Base-by-base conservation (phyloP, 1,140 invertebrate species). In the Papilio polyxenes region DNA sequence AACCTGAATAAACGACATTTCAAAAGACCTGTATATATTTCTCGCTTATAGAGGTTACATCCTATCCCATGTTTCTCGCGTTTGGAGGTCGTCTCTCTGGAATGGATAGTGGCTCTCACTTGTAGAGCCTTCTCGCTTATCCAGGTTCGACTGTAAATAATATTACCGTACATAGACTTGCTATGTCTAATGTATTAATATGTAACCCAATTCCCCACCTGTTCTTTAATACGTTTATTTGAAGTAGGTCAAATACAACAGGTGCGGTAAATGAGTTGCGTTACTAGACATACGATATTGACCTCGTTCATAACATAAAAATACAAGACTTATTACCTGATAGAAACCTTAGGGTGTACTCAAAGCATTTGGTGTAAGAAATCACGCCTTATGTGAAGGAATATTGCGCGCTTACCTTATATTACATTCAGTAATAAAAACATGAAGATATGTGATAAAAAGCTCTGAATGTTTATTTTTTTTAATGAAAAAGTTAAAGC, bases 231-330 rank as follows among this genome's bases (percentile, higher is more conserved):
- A 75, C 44, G 2, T 15, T 13, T 17, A 20, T 75, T 1, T 31
- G 49, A 77, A 51, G 75, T 77, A 56, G 75, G 75, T 77, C 75
- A 77, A 53, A 77, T 15, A 77, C 75, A 77, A 77, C 49, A 77
- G 75, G 75, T 77, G 75, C 3, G 75, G 75, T 53, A 77, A 77
- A 77, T 53, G 75, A 31, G 44, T 77, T 23, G 23, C 75, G 44
- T 75, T 75, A 44, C 17, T 20, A 10, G 37, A 77, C 48, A 49
- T 77, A 56, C 75, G 75, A 77, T 77, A 77, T 56, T 77, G 75
- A 77, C 75, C 75, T 49, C 75, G 75, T 53, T 77, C 44, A 51
- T 77, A 77, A 77, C 74, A 49, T 77, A 77, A 77, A 77, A 77
- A 77, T 77, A 77, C 75, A 7, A 51, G 75, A 20, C 48, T 15